phyloP scores from a whole-genome alignment of 2,113 vertebrate genomes.

The Phasianus colchicus region DNA sequence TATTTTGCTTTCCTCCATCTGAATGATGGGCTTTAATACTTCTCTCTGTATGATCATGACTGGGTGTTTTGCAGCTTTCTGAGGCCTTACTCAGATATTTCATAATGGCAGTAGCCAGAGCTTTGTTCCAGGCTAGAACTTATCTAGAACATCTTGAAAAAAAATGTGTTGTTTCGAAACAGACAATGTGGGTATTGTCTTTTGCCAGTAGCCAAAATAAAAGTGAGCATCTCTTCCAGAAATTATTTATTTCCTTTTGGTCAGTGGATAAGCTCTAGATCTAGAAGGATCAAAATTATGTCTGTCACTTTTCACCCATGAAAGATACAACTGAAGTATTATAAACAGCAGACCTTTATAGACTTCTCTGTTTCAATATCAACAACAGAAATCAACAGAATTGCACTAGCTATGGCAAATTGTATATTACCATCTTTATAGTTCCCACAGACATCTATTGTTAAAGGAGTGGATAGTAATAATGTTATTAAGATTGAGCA shows the following conservation, averaged over 20 bases:
- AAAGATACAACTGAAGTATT: background rate
- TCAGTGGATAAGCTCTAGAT: background rate
- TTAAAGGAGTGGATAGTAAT: background rate
- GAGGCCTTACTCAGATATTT: background rate
- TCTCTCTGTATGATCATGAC: background rate
- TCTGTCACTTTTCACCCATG: background rate
- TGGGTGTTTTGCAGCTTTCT: background rate
- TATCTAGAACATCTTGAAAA: background rate
- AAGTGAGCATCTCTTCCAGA: background rate
- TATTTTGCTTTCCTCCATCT: background rate
- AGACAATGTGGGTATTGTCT: background rate
- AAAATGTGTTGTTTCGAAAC: background rate
- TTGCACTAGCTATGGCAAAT: background rate
- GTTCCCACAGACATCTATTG: background rate
- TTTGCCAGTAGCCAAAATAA: background rate
- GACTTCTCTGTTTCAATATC: background rate
- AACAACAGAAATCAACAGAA: background rate
- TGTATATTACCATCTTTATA: background rate
- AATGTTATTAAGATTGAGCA: background rate
- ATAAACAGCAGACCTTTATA: background rate
- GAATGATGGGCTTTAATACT: background rate
- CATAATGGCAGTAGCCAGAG: background rate
- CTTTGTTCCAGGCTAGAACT: background rate
- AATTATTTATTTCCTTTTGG: background rate
- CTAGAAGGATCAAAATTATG: background rate